These are phyloP conservation scores for Cephalopholis sonnerati DNA, from an alignment of 2,113 vertebrate species.

Conservation along the genomic window DNA sequence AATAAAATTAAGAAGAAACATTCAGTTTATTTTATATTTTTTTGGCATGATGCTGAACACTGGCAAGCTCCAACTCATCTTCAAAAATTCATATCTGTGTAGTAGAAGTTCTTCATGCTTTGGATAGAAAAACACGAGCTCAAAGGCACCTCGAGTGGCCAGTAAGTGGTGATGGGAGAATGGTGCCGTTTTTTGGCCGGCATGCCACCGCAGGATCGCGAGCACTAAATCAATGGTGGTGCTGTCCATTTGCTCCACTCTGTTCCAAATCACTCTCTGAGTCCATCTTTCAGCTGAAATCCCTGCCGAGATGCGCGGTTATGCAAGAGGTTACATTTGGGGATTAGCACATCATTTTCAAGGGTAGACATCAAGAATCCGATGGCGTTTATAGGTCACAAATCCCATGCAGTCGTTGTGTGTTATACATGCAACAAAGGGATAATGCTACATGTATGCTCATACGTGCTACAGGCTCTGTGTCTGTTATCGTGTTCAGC, in stretches of 20 bases:
- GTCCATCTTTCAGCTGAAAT: conserved; percentile 74
- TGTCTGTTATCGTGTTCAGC: not conserved
- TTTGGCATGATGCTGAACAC: not conserved
- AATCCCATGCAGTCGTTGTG: conserved; percentile 57
- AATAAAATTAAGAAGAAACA: not conserved
- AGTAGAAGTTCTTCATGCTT: conserved; percentile 15
- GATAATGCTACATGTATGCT: not conserved
- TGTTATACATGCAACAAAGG: conserved; percentile 45
- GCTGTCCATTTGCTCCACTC: conserved; percentile 56
- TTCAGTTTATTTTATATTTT: not conserved
- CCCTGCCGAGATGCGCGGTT: conserved; percentile 66
- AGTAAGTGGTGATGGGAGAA: conserved; percentile 23
- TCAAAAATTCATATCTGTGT: not conserved
- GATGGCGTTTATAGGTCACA: conserved; percentile 63
- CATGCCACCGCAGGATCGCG: conserved; percentile 17
- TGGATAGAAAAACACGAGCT: conserved; percentile 7
- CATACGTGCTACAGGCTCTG: not conserved
- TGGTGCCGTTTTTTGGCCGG: conserved; percentile 25
- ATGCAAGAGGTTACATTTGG: conserved; percentile 76
- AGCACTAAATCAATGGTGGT: conserved; percentile 45
- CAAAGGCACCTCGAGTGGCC: conserved; percentile 2
- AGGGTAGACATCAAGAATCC: conserved; percentile 73
- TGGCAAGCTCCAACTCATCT: not conserved
- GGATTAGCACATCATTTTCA: conserved; percentile 78
- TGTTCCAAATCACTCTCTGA: conserved; percentile 60